Conservation (phyloP, 2,113 vertebrate genomes). For the Neotragus pygmaeus region DNA sequence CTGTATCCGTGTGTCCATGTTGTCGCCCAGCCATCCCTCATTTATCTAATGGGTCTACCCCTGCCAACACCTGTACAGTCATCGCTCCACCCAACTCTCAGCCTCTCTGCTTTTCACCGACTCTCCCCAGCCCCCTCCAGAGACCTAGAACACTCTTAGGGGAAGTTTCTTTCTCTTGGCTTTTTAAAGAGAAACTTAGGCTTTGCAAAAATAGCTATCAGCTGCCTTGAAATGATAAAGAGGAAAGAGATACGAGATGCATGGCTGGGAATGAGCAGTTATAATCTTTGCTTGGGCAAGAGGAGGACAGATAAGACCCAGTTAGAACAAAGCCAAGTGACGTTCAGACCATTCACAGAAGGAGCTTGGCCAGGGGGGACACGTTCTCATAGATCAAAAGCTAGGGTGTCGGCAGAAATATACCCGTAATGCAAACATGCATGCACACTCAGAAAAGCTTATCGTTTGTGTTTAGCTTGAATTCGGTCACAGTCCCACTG, state of each 20-base stretch:
- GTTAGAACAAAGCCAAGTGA: background rate
- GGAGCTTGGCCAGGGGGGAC: background rate
- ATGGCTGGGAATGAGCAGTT: background rate
- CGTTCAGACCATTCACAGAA: background rate
- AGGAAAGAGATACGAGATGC: background rate
- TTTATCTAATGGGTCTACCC: background rate
- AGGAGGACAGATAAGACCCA: background rate
- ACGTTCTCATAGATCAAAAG: background rate
- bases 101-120: background rate
- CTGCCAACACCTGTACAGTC: background rate
- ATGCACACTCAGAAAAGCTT: background rate
- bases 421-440: background rate
- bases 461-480: background rate
- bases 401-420: background rate
- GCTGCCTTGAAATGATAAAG: conserved; percentile 24
- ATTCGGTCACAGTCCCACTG: background rate
- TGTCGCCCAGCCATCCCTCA: background rate
- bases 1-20: too few species aligned
- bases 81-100: background rate
- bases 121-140: background rate
- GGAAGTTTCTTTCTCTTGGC: background rate
- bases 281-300: background rate
- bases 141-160: background rate
- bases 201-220: background rate
- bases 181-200: background rate